phyloP scores from a whole-genome alignment of 2,797 vertebrate genomes.

The Fratercula arctica region DNA sequence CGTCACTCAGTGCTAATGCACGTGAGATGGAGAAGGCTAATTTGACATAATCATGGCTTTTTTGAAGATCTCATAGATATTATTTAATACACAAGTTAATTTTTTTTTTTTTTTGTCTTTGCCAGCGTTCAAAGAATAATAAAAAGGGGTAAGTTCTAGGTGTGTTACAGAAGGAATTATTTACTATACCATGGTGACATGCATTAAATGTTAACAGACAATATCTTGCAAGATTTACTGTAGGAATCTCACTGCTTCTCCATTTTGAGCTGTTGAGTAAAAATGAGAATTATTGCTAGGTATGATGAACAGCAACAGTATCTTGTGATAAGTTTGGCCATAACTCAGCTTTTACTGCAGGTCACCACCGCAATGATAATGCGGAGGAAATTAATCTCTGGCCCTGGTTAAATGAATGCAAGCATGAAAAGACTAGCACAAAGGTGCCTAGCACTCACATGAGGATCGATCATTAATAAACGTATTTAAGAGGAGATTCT shows the following conservation, averaged over 20 bases:
- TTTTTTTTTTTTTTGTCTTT: background rate
- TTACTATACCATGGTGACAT: constrained; percentile 6
- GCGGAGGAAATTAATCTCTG: constrained; percentile 71
- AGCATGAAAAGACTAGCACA: background rate
- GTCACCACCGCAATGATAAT: constrained; percentile 54
- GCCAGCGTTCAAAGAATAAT: background rate
- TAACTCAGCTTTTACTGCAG: constrained; percentile 71
- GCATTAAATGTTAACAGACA: constrained; percentile 55
- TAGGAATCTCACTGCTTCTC: background rate
- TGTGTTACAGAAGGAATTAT: constrained; percentile 16
- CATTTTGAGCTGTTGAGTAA: background rate
- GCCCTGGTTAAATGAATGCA: constrained; percentile 56
- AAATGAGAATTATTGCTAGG: constrained; percentile 55
- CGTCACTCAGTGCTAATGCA: background rate
- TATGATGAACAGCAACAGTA: constrained; percentile 59
- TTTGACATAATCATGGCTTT: background rate
- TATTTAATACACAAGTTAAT: background rate
- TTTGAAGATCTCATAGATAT: background rate
- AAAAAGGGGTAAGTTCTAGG: background rate
- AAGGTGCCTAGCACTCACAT: background rate
- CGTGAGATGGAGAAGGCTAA: background rate
- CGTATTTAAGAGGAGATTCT: background rate
- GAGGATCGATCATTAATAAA: background rate
- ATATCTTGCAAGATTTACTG: constrained; percentile 62
- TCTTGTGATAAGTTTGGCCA: constrained; percentile 61